These are phyloP conservation scores for Varanus komodoensis DNA, from an alignment of 2,113 vertebrate genomes.

Conservation along the genomic window DNA sequence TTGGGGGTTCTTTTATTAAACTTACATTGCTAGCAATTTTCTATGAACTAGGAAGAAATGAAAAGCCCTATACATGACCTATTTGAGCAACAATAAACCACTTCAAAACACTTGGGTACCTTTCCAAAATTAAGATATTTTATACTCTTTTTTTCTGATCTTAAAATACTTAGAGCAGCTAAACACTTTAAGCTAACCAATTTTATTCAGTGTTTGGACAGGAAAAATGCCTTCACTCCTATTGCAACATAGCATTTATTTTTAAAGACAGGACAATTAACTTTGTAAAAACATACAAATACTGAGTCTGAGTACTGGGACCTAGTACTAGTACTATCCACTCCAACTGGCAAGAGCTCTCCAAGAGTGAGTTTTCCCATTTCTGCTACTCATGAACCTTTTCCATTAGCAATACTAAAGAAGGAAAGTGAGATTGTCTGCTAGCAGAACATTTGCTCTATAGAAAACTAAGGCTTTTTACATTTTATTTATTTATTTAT, in stretches of 20 bases:
- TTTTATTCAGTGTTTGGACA: too few relatives aligned
- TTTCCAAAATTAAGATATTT: neutral
- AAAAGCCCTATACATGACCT: neutral
- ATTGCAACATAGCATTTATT: neutral
- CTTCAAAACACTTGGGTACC: neutral
- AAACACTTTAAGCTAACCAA: neutral
- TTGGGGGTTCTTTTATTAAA: neutral
- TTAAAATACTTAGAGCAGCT: neutral
- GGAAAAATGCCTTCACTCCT: too few relatives aligned
- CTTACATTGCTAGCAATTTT: neutral
- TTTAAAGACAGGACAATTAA: neutral
- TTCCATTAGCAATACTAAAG: neutral
- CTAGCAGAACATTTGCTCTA: neutral
- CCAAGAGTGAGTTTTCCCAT: neutral
- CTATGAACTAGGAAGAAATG: neutral
- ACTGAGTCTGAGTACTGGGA: neutral
- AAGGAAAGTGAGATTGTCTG: neutral
- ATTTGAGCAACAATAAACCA: neutral
- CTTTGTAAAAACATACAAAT: neutral
- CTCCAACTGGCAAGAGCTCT: neutral
- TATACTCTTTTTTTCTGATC: neutral
- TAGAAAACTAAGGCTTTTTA: neutral
- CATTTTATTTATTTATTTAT: neutral
- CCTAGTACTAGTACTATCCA: neutral
- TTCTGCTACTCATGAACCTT: neutral